Evolutionary conservation across 1,140 invertebrate species (phyloP), one percentile per base, ranked within the genome.

Genomic region (Ooceraea biroi): DNA sequence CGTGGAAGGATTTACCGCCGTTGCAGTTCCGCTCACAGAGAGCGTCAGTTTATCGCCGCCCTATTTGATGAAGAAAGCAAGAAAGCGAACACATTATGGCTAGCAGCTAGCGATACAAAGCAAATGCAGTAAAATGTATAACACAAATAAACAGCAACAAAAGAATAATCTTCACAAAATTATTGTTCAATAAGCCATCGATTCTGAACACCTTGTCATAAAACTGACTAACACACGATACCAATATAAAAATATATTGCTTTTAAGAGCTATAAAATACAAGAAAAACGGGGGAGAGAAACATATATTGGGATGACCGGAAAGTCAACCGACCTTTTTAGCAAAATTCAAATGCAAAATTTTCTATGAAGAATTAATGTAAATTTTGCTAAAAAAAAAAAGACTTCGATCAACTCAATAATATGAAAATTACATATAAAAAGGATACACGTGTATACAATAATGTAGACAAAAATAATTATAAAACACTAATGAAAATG

Each of bases 41-140:
- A 97, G 93, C 57, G 96, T 97, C 91, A 97, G 91, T 93, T 97
- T 97, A 93, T 97, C 97, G 87, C 97, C 97, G 87, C 97, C 97
- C 97, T 96, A 91, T 74, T 83, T 89, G 61, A 84, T 68, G 76
- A 88, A 90, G 65, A 84, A 90, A 89, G 78, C 91, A 90, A 92
- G 90, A 93, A 93, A 94, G 89, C 92, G 91, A 92, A 84, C 52
- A 69, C 83, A 76, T 91, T 76, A 90, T 86, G 84, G 85, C 88
- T 76, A 72, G 82, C 90, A 91, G 86, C 88, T 89, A 91, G 87
- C 88, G 85, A 91, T 82, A 58, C 46, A 22, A 85, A 88, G 72
- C 76, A 82, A 84, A 27, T 55, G 36, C 14, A 74, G 52, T 25
- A 74, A 61, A 61, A 52, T 77, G 11, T 77, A 52, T 36, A 44